Evolutionary conservation across 2,113 vertebrate species (phyloP).

Genomic region (Lanius ludovicianus): DNA sequence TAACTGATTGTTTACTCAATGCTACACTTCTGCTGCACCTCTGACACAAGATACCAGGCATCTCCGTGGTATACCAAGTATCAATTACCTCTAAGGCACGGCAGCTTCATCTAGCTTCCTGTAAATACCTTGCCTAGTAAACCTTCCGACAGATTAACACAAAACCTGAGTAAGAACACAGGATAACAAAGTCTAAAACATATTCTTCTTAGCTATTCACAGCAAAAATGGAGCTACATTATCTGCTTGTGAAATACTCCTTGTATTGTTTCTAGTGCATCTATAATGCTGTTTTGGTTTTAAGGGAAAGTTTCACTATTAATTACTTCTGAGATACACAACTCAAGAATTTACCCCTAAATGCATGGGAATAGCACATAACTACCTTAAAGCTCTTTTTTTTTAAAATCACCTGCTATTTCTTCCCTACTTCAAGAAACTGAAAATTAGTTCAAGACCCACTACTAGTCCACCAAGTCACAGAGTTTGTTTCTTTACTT

Average conservation of each 20-base stretch:
- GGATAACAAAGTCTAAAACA: neutral
- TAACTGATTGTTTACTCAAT: rapidly evolving
- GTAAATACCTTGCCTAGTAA: neutral
- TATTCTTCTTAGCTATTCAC: neutral
- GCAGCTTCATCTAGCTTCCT: neutral
- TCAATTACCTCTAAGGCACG: neutral
- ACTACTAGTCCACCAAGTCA: neutral
- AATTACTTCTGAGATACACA: neutral
- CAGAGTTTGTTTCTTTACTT: neutral
- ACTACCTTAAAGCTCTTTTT: neutral
- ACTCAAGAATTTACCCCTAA: neutral
- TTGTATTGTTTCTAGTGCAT: neutral
- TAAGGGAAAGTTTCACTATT: neutral
- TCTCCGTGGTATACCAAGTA: neutral
- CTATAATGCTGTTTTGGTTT: neutral
- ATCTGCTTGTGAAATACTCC: neutral
- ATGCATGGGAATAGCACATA: rapidly evolving
- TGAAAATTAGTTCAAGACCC: neutral
- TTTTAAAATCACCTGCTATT: neutral
- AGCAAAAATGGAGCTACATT: neutral
- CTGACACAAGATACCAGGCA: neutral
- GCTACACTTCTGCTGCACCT: neutral
- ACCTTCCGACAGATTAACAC: neutral
- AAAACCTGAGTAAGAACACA: neutral
- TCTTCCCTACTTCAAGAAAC: neutral